These are phyloP conservation scores for Trichosurus vulpecula DNA, from an alignment of 2,797 vertebrate species.

Conservation along the genomic window DNA sequence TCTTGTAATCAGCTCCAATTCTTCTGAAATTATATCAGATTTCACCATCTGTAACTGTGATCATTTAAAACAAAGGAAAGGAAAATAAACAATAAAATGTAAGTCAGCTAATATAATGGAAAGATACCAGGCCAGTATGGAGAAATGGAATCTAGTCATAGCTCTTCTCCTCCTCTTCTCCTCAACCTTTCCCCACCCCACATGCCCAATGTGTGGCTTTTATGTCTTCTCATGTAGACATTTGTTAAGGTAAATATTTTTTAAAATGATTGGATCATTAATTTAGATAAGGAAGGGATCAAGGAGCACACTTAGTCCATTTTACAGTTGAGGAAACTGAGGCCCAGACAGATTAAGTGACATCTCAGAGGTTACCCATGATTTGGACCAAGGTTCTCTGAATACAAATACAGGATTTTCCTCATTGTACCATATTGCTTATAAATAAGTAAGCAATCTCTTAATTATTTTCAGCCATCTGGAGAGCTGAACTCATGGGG, in stretches of 20 bases:
- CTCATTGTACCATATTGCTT: not conserved
- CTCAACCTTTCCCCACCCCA: not conserved
- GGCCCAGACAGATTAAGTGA: no score
- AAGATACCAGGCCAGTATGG: not conserved
- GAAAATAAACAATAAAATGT: not conserved
- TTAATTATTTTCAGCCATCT: no score
- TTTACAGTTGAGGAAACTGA: not conserved
- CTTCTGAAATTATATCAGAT: conserved; percentile 1
- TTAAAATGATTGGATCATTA: not conserved
- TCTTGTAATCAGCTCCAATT: no score
- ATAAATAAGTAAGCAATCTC: no score
- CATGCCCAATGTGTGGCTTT: not conserved
- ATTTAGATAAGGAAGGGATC: not conserved
- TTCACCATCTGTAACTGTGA: not conserved
- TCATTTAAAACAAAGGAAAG: not conserved
- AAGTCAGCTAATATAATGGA: not conserved
- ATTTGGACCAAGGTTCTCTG: not conserved
- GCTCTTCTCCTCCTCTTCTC: not conserved
- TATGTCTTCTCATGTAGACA: not conserved
- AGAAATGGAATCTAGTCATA: not conserved
- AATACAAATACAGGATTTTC: not conserved
- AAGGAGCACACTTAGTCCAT: not conserved
- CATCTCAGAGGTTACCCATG: not conserved
- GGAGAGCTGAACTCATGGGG: no score
- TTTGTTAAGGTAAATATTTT: not conserved